These are phyloP conservation scores for Planiliza haematocheilus DNA, from an alignment of 2,113 vertebrate genomes.

Conservation along the genomic window DNA sequence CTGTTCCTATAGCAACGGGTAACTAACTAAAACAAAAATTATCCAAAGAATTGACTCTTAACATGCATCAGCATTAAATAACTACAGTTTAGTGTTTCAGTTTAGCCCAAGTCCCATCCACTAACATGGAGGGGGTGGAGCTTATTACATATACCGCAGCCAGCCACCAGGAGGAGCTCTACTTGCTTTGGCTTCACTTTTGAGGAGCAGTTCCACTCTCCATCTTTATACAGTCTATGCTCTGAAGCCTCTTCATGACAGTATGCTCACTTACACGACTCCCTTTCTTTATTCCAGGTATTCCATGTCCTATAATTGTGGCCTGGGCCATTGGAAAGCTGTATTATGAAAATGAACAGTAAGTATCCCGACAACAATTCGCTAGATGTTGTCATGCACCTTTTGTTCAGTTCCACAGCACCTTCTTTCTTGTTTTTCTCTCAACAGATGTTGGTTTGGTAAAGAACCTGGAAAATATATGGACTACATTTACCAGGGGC, in stretches of 20 bases:
- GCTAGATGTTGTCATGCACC: background rate
- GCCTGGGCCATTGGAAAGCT: slow-evolving; percentile 93
- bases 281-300: slow-evolving; percentile 80
- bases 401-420: background rate
- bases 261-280: background rate
- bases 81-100: no score
- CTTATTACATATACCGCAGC: no score
- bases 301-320: slow-evolving; percentile 92
- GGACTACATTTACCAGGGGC: slow-evolving; percentile 98
- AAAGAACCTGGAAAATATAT: slow-evolving; percentile 96
- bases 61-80: no score
- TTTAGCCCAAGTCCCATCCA: no score
- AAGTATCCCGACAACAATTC: slow-evolving; percentile 72
- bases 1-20: no score
- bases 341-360: slow-evolving; percentile 95
- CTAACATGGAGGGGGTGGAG: no score
- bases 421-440: slow-evolving; percentile 20
- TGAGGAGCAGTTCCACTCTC: no score
- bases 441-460: slow-evolving; percentile 96
- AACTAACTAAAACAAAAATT: no score
- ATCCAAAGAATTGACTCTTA: no score
- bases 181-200: no score
- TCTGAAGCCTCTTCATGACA: background rate
- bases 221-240: background rate
- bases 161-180: no score